Conservation (phyloP, 2,113 vertebrate species). For the Polyodon spathula region DNA sequence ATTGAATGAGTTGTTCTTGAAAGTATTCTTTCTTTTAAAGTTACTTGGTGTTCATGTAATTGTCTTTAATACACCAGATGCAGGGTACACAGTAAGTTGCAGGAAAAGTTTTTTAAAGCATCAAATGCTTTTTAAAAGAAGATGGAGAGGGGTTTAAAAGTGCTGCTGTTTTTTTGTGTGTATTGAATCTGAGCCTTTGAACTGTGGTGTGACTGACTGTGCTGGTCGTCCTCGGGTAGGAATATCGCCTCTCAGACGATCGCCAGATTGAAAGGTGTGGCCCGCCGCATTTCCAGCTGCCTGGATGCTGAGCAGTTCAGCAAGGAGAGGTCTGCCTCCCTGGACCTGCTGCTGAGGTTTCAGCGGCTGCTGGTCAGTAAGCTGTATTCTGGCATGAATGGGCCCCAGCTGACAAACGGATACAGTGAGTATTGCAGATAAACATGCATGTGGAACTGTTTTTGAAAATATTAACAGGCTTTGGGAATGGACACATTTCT, state of each 20-base stretch:
- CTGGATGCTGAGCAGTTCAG: slow-evolving; percentile 75
- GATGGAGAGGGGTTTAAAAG: not conserved
- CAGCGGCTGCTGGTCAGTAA: slow-evolving; percentile 92
- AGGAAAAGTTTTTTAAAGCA: not conserved
- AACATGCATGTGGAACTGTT: no score
- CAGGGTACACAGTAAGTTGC: no score
- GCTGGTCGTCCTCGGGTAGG: slow-evolving; percentile 43
- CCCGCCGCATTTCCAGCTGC: slow-evolving; percentile 78
- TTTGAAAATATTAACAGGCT: no score
- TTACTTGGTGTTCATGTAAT: no score
- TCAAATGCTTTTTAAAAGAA: not conserved
- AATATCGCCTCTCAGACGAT: slow-evolving; percentile 95
- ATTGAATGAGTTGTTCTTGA: no score
- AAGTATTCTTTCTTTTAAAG: no score
- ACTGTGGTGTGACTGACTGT: no score
- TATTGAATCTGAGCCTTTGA: not conserved
- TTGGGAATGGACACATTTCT: no score
- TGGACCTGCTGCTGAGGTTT: slow-evolving; percentile 89
- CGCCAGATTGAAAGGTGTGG: slow-evolving; percentile 82
- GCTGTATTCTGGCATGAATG: slow-evolving; percentile 76
- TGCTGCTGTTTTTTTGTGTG: not conserved
- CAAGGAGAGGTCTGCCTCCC: slow-evolving; percentile 84
- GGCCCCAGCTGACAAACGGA: slow-evolving; percentile 56
- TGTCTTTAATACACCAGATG: no score
- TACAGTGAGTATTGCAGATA: slow-evolving; percentile 63